These are phyloP conservation scores for Reticulitermes lucifugus DNA, from an alignment of 2,888 invertebrate species.

Conservation along the genomic window DNA sequence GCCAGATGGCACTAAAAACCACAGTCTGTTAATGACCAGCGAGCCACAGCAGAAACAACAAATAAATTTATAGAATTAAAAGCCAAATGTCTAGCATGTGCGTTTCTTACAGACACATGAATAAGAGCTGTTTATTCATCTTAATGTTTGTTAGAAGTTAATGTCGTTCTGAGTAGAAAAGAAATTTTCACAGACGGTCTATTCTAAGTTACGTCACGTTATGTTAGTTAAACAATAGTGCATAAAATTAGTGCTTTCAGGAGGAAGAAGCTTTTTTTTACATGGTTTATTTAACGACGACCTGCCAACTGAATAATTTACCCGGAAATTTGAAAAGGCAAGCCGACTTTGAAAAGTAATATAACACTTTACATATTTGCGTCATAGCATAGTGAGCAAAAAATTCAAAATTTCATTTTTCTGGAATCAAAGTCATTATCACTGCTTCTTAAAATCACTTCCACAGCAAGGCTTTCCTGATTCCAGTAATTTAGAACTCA, in stretches of 20 bases:
- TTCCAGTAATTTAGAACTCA: background rate
- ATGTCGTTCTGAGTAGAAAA: background rate
- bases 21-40: background rate
- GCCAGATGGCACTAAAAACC: slow-evolving; percentile 18
- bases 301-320: too few species aligned
- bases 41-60: background rate
- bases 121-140: background rate
- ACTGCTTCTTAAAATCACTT: background rate
- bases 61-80: background rate
- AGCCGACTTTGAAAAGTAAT: too few species aligned
- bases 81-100: background rate
- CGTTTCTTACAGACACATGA: background rate
- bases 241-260: too few species aligned
- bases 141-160: background rate
- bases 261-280: too few species aligned
- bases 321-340: too few species aligned
- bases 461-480: background rate
- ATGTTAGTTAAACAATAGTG: too few species aligned
- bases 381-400: too few species aligned
- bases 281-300: too few species aligned
- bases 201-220: too few species aligned
- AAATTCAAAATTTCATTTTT: too few species aligned
- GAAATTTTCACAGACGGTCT: too few species aligned
- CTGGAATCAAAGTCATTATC: background rate
- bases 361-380: too few species aligned